Percentiles rank a stretch among this genome's conserved stretches.
Conservation (phyloP, 2,888 invertebrate species). For the Eumerus sabulonum region DNA sequence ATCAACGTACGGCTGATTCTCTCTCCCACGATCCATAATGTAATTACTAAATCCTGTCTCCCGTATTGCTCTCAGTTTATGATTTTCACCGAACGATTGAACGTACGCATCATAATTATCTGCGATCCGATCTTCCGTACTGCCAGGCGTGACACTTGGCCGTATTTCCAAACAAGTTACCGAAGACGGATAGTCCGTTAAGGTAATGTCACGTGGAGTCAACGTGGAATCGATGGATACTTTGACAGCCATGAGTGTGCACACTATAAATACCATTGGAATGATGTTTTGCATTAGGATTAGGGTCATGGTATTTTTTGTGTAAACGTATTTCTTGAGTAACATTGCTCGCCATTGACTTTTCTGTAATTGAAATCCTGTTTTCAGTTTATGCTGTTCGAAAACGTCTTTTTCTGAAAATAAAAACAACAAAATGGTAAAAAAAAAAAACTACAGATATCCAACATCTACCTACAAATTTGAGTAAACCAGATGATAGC, state of each 20-base stretch:
- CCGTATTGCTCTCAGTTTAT: constrained; percentile 67
- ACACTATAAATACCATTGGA: constrained; percentile 83
- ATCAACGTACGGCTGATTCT: constrained; percentile 79
- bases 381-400: constrained; percentile 70
- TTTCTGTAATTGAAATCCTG: constrained; percentile 76
- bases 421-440: too few species aligned
- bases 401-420: constrained; percentile 66
- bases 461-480: too few species aligned
- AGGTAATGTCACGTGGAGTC: constrained; percentile 76
- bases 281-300: constrained; percentile 84
- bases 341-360: constrained; percentile 85
- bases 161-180: constrained; percentile 72
- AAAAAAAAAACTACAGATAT: too few species aligned
- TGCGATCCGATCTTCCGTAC: constrained; percentile 59
- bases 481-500: too few species aligned
- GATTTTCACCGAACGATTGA: constrained; percentile 69
- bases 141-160: background rate
- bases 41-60: constrained; percentile 66
- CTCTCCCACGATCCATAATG: constrained; percentile 72
- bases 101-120: constrained; percentile 71
- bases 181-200: constrained; percentile 72
- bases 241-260: constrained; percentile 83
- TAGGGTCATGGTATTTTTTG: constrained; percentile 84
- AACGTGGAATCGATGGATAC: constrained; percentile 79
- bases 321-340: constrained; percentile 83